These are phyloP conservation scores for Pristionchus japonicus DNA, from an alignment of 2,888 invertebrate species.

Conservation along the genomic window DNA sequence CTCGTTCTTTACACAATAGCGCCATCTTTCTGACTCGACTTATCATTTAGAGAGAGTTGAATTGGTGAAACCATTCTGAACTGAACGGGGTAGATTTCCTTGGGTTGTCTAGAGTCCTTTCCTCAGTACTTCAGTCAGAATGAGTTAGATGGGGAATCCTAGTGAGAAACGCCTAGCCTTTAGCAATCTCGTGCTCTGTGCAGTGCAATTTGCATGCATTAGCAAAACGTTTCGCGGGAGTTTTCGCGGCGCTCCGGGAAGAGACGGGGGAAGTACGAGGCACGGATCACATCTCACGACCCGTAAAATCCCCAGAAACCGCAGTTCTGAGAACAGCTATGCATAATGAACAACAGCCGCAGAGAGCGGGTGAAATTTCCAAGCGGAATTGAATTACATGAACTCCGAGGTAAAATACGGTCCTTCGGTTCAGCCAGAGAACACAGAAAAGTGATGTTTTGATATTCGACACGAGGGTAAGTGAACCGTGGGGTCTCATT, in stretches of 20 bases:
- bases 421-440: not conserved
- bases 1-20: no score
- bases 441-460: not conserved
- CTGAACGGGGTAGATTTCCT: no score
- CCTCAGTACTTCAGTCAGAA: no score
- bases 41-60: not conserved
- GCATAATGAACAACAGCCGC: not conserved
- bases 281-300: no score
- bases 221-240: not conserved
- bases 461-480: not conserved
- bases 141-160: not conserved
- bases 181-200: not conserved
- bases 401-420: not conserved
- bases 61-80: not conserved
- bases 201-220: constrained; percentile 17
- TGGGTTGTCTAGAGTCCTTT: no score
- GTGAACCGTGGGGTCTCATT: not conserved
- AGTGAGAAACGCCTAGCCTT: not conserved
- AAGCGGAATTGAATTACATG: not conserved
- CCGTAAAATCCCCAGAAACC: no score
- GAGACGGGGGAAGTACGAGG: not conserved
- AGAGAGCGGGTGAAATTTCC: not conserved
- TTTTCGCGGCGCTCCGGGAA: not conserved
- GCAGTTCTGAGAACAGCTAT: not conserved
- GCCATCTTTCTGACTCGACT: not conserved